Evolutionary conservation across 2,888 invertebrate species (phyloP).

Genomic region (Myopa testacea): DNA sequence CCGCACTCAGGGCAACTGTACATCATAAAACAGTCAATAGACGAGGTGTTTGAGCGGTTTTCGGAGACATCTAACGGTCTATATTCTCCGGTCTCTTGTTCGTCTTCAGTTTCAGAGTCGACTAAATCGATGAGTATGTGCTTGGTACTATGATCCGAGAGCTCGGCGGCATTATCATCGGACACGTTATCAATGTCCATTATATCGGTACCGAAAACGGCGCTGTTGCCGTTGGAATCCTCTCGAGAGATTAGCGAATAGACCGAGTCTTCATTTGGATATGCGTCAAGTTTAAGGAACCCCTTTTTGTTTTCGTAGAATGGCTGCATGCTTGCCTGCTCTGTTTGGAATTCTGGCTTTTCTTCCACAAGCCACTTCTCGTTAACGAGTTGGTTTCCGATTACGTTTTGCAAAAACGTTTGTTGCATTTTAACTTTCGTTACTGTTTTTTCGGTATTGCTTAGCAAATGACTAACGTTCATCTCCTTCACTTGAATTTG

Average conservation of each 20-base stretch:
- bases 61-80: background rate
- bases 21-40: slow-evolving; percentile 9
- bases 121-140: slow-evolving; percentile 11
- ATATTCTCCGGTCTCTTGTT: background rate
- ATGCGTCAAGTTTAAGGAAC: background rate
- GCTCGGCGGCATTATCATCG: background rate
- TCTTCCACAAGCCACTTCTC: background rate
- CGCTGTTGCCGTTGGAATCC: background rate
- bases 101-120: slow-evolving; percentile 12
- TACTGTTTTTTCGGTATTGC: background rate
- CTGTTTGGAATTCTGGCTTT: background rate
- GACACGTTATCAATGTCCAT: background rate
- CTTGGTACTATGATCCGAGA: background rate
- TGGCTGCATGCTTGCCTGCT: background rate
- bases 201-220: background rate
- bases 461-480: background rate
- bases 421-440: background rate
- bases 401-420: no score
- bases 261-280: background rate
- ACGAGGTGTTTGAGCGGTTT: background rate
- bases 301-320: background rate
- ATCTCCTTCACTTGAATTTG: slow-evolving; percentile 24
- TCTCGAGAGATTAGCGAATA: background rate
- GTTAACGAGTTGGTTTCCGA: no score
- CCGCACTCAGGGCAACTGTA: slow-evolving; percentile 41